phyloP scores from a whole-genome alignment of 2,888 invertebrate genomes.

The Patella depressa region DNA sequence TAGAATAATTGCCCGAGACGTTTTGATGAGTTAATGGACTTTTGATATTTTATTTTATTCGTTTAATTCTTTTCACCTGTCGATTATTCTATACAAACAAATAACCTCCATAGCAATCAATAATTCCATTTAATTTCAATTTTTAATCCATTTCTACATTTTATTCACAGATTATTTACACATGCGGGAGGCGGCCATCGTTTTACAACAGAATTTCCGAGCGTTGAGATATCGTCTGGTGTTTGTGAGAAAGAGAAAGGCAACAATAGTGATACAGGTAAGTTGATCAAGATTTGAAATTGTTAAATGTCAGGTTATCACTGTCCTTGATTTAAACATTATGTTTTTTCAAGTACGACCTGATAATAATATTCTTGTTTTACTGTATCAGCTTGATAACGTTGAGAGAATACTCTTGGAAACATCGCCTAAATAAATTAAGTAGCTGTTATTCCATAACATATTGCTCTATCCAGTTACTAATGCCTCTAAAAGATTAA shows the following conservation, averaged over 20 bases:
- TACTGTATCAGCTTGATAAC: too few relatives aligned
- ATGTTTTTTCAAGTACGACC: too few relatives aligned
- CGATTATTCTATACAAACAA: background rate
- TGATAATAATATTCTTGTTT: too few relatives aligned
- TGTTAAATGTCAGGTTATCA: too few relatives aligned
- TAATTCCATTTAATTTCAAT: background rate
- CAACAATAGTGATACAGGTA: constrained; percentile 61
- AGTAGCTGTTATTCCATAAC: too few relatives aligned
- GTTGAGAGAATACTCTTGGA: too few relatives aligned
- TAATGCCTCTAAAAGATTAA: too few relatives aligned
- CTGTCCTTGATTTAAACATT: too few relatives aligned
- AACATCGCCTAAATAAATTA: too few relatives aligned
- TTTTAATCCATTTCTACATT: background rate
- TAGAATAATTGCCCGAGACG: too few relatives aligned
- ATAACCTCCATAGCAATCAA: background rate
- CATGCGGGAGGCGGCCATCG: constrained; percentile 52
- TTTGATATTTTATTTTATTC: background rate
- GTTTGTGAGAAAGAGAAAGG: constrained; percentile 55
- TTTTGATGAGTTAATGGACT: background rate
- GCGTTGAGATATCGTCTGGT: constrained; percentile 53
- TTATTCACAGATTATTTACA: constrained; percentile 47
- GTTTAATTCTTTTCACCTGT: background rate
- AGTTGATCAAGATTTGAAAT: background rate
- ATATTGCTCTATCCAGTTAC: too few relatives aligned
- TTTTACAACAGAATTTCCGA: constrained; percentile 58